Percentiles rank a stretch among this genome's conserved stretches.
Conservation (phyloP, 2,888 invertebrate species). For the Orchesella flavescens region DNA sequence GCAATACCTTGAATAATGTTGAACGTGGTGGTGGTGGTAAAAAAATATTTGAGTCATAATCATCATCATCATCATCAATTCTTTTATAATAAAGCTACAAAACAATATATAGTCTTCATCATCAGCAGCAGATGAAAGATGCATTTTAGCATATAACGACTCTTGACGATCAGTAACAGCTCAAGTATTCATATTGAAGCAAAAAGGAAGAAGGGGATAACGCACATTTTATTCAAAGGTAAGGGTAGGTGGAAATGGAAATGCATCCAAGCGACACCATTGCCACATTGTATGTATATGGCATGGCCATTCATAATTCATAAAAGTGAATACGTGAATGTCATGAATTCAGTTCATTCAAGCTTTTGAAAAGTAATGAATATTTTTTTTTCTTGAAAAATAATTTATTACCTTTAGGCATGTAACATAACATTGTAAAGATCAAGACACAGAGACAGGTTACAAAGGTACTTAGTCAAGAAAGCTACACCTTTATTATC, state of each 20-base stretch:
- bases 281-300: slow-evolving; percentile 2
- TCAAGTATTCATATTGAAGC: no score
- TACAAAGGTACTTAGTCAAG: no score
- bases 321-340: slow-evolving; percentile 55
- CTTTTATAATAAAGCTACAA: no score
- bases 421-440: slow-evolving; percentile 5
- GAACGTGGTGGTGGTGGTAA: no score
- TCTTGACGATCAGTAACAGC: no score
- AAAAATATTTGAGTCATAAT: no score
- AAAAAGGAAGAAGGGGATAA: no score
- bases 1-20: no score
- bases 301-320: slow-evolving; percentile 48
- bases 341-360: slow-evolving; percentile 56
- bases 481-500: slow-evolving; percentile 5
- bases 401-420: not conserved
- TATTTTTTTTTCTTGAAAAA: slow-evolving; percentile 32
- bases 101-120: slow-evolving; percentile 19
- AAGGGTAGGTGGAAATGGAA: slow-evolving; percentile 25
- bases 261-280: slow-evolving; percentile 18
- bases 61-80: no score
- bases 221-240: not conserved
- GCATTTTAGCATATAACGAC: no score
- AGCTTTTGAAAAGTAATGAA: slow-evolving; percentile 45
- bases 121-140: no score
- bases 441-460: slow-evolving; percentile 18